Evolutionary conservation across 1,140 invertebrate species (phyloP), one percentile per base, ranked within the genome.

Genomic region (Sitodiplosis mosellana): DNA sequence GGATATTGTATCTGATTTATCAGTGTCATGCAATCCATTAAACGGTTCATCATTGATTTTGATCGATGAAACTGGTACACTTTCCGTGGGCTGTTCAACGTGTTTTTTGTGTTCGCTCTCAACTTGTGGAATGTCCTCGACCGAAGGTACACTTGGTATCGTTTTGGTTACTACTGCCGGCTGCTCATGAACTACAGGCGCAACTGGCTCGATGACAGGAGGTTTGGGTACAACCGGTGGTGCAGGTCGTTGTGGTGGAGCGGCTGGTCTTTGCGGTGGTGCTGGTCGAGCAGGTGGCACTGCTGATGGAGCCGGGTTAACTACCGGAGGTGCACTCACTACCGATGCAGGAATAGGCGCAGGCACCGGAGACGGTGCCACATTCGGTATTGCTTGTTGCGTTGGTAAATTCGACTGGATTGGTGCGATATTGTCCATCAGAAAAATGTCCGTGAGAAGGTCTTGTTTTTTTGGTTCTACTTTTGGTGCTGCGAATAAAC

Each of bases 401-500:
- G 20, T 46, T 33, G 53, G 20, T 33, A 48, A 15, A 20, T 47
- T 11, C 11, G 50, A 34, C 22, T 14, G 18, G 22, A 51, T 53
- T 40, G 59, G 51, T 27, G 61, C 52, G 15, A 59, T 18, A 18
- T 43, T 43, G n/a, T 18, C 17, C 41, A 43, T 37, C 22, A 58
- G 49, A 7, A 64, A 54, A 48, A 72, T 61, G 54, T 74, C 73
- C 33, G 70, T 71, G 12, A 74, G 53, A 45, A 74, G 67, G 56
- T 74, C 72, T 15, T 59, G 59, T 47, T 64, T 48, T 56, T 49
- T 56, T n/a, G 46, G 49, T 45, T 55, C 53, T 46, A 51, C 21
- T 5, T 69, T 68, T 11, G 73, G 71, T 49, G 69, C 65, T 17
- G 75, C 71, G 50, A 77, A 78, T n/a, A 79, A 61, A 59, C 75